A percentile compares a stretch with the other conserved stretches of the same genome.
Conservation (phyloP, 2,113 vertebrate species). For the Bubo bubo region DNA sequence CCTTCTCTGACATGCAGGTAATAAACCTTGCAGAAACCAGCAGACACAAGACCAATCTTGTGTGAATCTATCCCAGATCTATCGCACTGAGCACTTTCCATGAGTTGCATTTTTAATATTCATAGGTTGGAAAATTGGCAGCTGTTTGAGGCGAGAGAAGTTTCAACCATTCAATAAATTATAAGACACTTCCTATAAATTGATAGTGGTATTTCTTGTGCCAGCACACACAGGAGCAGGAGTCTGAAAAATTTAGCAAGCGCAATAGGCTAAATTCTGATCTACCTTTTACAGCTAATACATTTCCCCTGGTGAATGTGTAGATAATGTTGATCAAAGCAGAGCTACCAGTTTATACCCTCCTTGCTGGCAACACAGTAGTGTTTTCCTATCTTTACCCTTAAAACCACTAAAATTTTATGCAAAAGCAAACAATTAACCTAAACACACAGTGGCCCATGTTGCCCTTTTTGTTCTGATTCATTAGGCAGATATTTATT, state of each 20-base stretch:
- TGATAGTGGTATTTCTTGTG: neutral
- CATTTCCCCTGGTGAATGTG: neutral
- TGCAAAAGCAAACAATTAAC: neutral
- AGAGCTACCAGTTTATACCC: neutral
- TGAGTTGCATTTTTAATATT: neutral
- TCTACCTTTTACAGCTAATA: neutral
- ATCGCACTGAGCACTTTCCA: neutral
- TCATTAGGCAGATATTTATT: neutral
- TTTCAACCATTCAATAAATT: neutral
- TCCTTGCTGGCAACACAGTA: neutral
- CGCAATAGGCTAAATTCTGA: neutral
- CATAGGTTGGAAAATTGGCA: neutral
- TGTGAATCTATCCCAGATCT: neutral
- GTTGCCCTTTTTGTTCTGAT: neutral
- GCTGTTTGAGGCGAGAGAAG: neutral
- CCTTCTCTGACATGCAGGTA: neutral
- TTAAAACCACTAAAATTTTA: neutral
- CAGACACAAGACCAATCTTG: neutral
- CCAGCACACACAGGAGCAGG: neutral
- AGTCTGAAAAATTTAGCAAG: neutral
- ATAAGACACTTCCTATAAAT: neutral
- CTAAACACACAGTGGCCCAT: neutral
- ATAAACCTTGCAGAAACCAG: neutral
- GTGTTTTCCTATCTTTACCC: neutral
- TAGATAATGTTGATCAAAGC: neutral